A percentile compares a stretch with the other conserved stretches of the same genome.
Conservation (phyloP, 2,888 invertebrate genomes). For the Perizoma affinitatum region DNA sequence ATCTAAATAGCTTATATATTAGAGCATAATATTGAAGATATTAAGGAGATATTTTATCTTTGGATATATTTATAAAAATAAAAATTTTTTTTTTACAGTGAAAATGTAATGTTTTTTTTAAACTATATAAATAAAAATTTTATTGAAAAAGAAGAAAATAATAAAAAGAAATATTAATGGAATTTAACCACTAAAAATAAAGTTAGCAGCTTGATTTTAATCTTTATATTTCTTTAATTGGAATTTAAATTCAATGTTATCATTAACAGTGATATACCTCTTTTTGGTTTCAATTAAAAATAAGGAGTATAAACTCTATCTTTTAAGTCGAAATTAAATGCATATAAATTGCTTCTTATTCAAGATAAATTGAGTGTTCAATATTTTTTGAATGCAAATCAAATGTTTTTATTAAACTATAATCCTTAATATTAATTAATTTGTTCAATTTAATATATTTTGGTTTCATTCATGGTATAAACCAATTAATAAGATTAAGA, state of each 20-base stretch:
- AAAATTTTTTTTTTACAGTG: conserved; percentile 84
- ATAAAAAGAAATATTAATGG: conserved; percentile 82
- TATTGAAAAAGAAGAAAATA: no score
- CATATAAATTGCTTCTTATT: conserved; percentile 82
- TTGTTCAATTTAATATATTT: conserved; percentile 72
- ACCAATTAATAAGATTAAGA: conserved; percentile 81
- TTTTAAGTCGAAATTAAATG: conserved; percentile 79
- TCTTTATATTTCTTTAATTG: conserved; percentile 84
- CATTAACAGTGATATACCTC: conserved; percentile 88
- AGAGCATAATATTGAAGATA: conserved; percentile 73
- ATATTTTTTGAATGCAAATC: conserved; percentile 73
- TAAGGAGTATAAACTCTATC: conserved; percentile 77
- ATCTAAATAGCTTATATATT: conserved; percentile 67
- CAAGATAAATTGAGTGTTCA: conserved; percentile 72
- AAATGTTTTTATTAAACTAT: conserved; percentile 71
- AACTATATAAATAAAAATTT: conserved; percentile 86
- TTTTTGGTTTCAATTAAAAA: conserved; percentile 84
- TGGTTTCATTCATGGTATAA: conserved; percentile 72
- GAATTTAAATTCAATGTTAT: conserved; percentile 81
- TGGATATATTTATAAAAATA: conserved; percentile 60
- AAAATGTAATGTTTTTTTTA: conserved; percentile 87
- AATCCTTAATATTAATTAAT: conserved; percentile 56
- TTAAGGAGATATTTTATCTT: conserved; percentile 61
- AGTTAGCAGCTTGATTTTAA: conserved; percentile 86
- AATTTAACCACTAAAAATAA: conserved; percentile 80